Evolutionary conservation across 2,888 invertebrate genomes (phyloP).

Genomic region (Drosophila maculinotata): DNA sequence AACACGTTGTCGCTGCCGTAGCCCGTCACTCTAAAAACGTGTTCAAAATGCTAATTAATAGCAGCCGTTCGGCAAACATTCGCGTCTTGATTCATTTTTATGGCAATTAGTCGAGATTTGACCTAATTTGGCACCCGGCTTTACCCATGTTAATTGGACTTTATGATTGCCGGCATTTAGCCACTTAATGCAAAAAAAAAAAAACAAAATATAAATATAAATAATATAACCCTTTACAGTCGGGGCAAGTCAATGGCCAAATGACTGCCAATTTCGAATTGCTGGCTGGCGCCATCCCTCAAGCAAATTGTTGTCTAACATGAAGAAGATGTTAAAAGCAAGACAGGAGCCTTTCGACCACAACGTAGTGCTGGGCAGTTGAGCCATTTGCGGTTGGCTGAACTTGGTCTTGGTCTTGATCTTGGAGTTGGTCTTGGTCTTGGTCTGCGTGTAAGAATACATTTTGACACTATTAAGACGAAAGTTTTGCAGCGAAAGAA

Average conservation of each 20-base stretch:
- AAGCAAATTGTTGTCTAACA: slow-evolving; percentile 13
- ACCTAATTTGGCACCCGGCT: slow-evolving; percentile 59
- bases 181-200: slow-evolving; percentile 6
- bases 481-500: slow-evolving; percentile 57
- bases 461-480: slow-evolving; percentile 76
- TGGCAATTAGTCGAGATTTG: slow-evolving; percentile 70
- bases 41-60: slow-evolving; percentile 75
- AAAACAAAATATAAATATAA: neutral
- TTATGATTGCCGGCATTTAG: slow-evolving; percentile 28
- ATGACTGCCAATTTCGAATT: slow-evolving; percentile 12
- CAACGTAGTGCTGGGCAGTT: slow-evolving; percentile 23
- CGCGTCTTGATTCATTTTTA: slow-evolving; percentile 61
- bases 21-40: slow-evolving; percentile 61
- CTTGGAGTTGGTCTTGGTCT: slow-evolving; percentile 12
- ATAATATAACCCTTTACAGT: slow-evolving; percentile 6
- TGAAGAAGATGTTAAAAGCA: neutral
- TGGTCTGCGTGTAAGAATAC: slow-evolving; percentile 70
- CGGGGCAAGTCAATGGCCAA: slow-evolving; percentile 27
- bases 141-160: slow-evolving; percentile 47
- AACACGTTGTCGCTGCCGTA: slow-evolving; percentile 36
- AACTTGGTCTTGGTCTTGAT: slow-evolving; percentile 4
- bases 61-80: slow-evolving; percentile 48
- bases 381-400: slow-evolving; percentile 55
- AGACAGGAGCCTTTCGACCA: slow-evolving; percentile 17
- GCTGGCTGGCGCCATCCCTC: slow-evolving; percentile 32